Base-by-base conservation (phyloP, 2,888 invertebrate genomes). In the Amiota minor region DNA sequence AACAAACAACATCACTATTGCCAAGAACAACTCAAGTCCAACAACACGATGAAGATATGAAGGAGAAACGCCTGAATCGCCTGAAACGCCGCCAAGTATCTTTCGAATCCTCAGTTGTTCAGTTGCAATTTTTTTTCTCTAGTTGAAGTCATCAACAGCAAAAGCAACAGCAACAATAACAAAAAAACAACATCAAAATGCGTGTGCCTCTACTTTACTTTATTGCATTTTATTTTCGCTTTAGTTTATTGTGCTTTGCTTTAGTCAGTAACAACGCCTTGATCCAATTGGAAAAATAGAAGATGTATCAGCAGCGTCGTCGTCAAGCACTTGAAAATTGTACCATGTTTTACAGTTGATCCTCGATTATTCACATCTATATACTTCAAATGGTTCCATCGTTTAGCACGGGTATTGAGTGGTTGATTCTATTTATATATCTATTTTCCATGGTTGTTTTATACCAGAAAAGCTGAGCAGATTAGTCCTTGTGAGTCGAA, bases 281-380 rank as follows among this genome's bases (percentile, higher is more conserved):
- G 59, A 59, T 59, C 59, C 59, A 59, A 59, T 59, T 59, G 18
- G 67, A 67, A 67, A 46, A 67, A 62, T 11, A 62, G 65, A 9
- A 35, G 46, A 49, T 53, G 50, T 56, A 49, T 49, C 46, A 16
- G 47, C 56, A 45, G 18, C n/a, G 45, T 20, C n/a, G 45, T 20
- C 35, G 2, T 35, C 4, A 35, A 35, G 35, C 69, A 68, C 35
- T 53, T 68, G n/a, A 68, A 68, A 35, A 50, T 68, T 70, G 55
- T 56, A 45, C 56, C 16, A 35, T 2, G 35, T 35, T 35, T 35
- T 35, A 35, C 35, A 35, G 35, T 35, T 35, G 35, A 35, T 6
- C 35, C 6, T 35, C 35, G 35, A 35, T 35, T 35, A 6, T 35
- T 0, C 4, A 35, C 35, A 3, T 35, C 35, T 8, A 35, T 35